These are phyloP conservation scores for Cephus nigrinus DNA, from an alignment of 2,888 invertebrate genomes.

Conservation along the genomic window DNA sequence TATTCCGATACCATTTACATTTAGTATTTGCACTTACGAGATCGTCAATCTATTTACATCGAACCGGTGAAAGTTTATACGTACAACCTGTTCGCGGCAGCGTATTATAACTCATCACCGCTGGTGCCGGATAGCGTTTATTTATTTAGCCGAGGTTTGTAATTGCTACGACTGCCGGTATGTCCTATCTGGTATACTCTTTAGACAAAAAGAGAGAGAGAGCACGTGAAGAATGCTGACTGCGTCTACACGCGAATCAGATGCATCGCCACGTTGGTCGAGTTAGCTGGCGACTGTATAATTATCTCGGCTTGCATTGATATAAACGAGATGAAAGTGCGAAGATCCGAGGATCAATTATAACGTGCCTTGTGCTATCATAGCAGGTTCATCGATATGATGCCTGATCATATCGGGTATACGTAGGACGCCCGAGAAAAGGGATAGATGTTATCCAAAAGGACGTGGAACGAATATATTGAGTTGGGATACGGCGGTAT, in stretches of 20 bases:
- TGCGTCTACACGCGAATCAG: not conserved
- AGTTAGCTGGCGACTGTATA: not conserved
- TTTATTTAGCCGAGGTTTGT: not conserved
- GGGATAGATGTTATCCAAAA: not conserved
- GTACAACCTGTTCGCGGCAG: not conserved
- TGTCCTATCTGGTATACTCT: not conserved
- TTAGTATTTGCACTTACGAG: not conserved
- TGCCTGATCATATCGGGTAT: not conserved
- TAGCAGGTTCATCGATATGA: not conserved
- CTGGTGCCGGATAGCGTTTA: not conserved
- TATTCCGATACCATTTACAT: not conserved
- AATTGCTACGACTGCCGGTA: not conserved
- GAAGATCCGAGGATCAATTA: not conserved
- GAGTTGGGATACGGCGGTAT: not conserved
- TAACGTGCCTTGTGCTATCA: not conserved
- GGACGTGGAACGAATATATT: not conserved
- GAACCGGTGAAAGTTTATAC: not conserved
- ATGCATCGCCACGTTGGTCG: not conserved
- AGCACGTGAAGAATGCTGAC: not conserved
- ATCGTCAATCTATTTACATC: not conserved
- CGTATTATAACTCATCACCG: not conserved
- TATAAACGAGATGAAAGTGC: not conserved
- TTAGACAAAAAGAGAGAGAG: not conserved
- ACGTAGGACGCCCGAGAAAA: not conserved
- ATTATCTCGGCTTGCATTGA: not conserved